These are phyloP conservation scores for Valencia hispanica DNA, from an alignment of 2,797 vertebrate species.

Conservation along the genomic window DNA sequence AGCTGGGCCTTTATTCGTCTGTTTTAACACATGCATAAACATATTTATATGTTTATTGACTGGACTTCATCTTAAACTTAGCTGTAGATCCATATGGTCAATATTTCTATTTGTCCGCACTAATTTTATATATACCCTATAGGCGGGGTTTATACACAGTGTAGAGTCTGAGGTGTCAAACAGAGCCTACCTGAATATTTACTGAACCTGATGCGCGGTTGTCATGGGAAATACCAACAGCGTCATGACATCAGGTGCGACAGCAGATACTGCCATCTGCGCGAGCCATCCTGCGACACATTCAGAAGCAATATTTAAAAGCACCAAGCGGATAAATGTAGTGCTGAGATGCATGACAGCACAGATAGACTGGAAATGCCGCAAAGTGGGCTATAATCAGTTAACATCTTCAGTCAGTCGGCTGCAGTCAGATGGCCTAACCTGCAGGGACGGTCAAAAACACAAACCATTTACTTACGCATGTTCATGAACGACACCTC, in stretches of 20 bases:
- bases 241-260: constrained; percentile 67
- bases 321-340: neutral
- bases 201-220: constrained; percentile 62
- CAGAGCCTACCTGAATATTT: constrained; percentile 61
- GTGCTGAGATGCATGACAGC: neutral
- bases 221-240: constrained; percentile 68
- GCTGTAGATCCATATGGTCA: neutral
- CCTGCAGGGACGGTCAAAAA: neutral
- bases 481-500: constrained; percentile 25
- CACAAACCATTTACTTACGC: constrained; percentile 46
- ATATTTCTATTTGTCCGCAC: neutral
- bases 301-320: neutral
- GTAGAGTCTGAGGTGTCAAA: neutral
- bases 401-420: constrained; percentile 42
- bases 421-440: neutral
- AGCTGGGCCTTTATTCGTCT: constrained; percentile 14
- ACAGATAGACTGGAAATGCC: constrained; percentile 28
- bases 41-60: neutral
- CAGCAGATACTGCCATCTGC: constrained; percentile 45
- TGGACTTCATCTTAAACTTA: neutral
- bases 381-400: constrained; percentile 67
- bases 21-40: neutral
- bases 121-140: neutral
- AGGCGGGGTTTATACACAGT: neutral
- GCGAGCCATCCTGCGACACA: constrained; percentile 34